Percentiles rank a stretch among this genome's conserved stretches.
Conservation (phyloP, 2,113 vertebrate species). For the Psammodynastes pulverulentus region DNA sequence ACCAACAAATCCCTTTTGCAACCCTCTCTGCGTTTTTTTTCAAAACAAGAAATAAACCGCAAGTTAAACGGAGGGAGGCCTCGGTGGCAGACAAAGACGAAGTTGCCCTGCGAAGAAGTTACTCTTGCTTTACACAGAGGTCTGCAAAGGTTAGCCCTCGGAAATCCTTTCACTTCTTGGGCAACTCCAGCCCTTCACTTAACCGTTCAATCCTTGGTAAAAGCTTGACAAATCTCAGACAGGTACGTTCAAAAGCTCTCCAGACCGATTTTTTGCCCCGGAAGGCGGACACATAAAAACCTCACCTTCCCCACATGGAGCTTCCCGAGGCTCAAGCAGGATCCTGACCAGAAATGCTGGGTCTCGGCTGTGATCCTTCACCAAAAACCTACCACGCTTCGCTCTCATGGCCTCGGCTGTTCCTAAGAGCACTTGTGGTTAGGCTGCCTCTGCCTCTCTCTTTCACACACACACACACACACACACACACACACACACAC, state of each 20-base stretch:
- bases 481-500: background rate
- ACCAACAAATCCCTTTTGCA: background rate
- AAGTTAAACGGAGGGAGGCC: background rate
- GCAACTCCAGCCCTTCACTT: background rate
- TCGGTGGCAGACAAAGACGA: background rate
- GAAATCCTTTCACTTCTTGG: background rate
- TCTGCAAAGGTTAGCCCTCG: background rate
- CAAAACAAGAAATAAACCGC: background rate
- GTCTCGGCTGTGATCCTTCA: constrained; percentile 34
- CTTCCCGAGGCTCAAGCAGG: background rate
- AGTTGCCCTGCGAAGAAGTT: background rate
- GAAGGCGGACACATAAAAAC: background rate
- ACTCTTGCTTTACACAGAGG: background rate
- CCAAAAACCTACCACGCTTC: constrained; percentile 27
- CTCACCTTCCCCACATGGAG: constrained; percentile 18
- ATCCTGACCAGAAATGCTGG: background rate
- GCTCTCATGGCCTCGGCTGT: constrained; percentile 35
- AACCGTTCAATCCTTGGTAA: background rate
- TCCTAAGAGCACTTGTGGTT: constrained; percentile 53
- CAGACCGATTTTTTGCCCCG: background rate
- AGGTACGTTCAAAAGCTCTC: background rate
- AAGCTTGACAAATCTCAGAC: background rate
- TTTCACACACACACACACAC: background rate
- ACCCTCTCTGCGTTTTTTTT: background rate
- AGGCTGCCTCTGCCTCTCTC: constrained; percentile 38